Evolutionary conservation across 2,888 invertebrate genomes (phyloP).

Genomic region (Thysanoteuthis rhombus): DNA sequence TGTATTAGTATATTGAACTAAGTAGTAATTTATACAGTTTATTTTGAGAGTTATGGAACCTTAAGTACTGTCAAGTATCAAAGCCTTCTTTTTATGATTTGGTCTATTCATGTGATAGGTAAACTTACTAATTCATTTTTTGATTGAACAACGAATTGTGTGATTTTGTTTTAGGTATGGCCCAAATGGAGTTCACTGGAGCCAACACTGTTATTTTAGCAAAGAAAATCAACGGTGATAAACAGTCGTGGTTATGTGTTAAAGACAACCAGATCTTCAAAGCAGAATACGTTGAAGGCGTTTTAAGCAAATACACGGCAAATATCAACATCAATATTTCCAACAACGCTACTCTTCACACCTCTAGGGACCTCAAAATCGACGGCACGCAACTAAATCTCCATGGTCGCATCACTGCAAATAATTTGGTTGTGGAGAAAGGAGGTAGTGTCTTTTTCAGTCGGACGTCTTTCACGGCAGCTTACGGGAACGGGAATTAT

Average conservation of each 20-base stretch:
- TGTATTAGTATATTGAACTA: too few species aligned
- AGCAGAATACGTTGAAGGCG: constrained; percentile 50
- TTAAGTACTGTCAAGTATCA: too few species aligned
- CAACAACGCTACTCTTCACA: constrained; percentile 46
- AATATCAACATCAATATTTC: constrained; percentile 48
- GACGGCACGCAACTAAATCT: constrained; percentile 46
- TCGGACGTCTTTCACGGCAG: constrained; percentile 46
- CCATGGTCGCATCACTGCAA: constrained; percentile 51
- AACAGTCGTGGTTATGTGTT: constrained; percentile 48
- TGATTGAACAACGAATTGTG: too few species aligned
- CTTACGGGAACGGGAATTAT: constrained; percentile 46
- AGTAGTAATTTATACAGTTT: too few species aligned
- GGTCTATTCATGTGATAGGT: too few species aligned
- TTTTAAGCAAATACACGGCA: constrained; percentile 40
- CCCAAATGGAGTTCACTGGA: constrained; percentile 42
- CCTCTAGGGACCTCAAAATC: constrained; percentile 48
- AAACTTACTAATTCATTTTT: too few species aligned
- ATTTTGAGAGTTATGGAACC: too few species aligned
- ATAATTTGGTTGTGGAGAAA: constrained; percentile 49
- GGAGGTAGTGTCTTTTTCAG: constrained; percentile 44
- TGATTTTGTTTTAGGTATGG: constrained; percentile 42
- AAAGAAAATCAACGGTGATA: constrained; percentile 46
- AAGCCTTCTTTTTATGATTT: too few species aligned
- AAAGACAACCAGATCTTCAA: constrained; percentile 43
- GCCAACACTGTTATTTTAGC: constrained; percentile 40